phyloP scores from a whole-genome alignment of 2,888 invertebrate species.

The Heliothis peltigera region DNA sequence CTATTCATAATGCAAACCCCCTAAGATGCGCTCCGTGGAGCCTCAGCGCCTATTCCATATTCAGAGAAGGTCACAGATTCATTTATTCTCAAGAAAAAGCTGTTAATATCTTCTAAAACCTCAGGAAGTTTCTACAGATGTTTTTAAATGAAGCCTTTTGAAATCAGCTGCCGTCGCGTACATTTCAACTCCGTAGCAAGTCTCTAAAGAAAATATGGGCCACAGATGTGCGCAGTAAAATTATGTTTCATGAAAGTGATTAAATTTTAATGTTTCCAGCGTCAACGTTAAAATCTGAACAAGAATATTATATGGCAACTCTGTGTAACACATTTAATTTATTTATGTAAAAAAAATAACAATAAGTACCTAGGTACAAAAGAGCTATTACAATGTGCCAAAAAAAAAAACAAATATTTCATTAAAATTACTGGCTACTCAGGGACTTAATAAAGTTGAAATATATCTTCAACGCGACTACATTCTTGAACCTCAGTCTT shows the following conservation, averaged over 20 bases:
- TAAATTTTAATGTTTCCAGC: constrained; percentile 8
- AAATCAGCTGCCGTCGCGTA: constrained; percentile 20
- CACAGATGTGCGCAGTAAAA: constrained; percentile 22
- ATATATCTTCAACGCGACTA: too few relatives aligned
- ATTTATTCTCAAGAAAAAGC: background rate
- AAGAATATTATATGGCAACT: background rate
- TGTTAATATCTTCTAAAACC: background rate
- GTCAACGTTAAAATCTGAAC: background rate
- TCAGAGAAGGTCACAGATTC: background rate
- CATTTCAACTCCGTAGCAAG: constrained; percentile 38
- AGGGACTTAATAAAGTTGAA: too few relatives aligned
- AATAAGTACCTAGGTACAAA: too few relatives aligned
- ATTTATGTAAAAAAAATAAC: too few relatives aligned
- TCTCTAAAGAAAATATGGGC: constrained; percentile 40
- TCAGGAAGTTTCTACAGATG: constrained; percentile 12
- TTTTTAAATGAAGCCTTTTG: constrained; percentile 47
- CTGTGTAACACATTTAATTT: background rate
- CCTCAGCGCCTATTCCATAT: background rate
- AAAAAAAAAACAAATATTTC: too few relatives aligned
- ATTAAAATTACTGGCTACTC: too few relatives aligned
- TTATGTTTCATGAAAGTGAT: constrained; percentile 15
- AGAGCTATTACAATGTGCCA: too few relatives aligned
- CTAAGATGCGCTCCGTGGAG: background rate
- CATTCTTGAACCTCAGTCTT: too few relatives aligned
- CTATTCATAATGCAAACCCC: background rate